Evolutionary conservation across 1,140 invertebrate genomes (phyloP).

Genomic region (Meloidogyne exigua): DNA sequence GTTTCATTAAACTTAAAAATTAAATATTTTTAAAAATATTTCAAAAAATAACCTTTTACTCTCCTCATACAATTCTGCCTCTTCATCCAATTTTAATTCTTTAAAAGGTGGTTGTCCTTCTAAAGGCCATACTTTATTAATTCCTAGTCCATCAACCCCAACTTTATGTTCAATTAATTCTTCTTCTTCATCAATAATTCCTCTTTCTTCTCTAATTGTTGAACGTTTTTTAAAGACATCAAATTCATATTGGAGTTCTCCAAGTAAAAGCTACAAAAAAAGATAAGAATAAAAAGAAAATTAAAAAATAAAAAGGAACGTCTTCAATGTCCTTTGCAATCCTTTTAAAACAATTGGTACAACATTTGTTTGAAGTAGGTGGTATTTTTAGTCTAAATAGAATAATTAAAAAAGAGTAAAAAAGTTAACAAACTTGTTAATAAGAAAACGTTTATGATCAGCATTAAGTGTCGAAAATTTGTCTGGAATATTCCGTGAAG

Average conservation of each 20-base stretch:
- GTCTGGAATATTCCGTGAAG: slow-evolving; percentile 35
- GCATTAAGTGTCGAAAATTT: slow-evolving; percentile 28
- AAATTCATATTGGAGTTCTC: slow-evolving; percentile 28
- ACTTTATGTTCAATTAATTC: slow-evolving; percentile 15
- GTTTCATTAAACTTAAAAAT: slow-evolving; percentile 2
- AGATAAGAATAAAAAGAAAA: neutral
- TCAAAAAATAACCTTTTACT: neutral
- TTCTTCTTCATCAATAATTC: slow-evolving; percentile 14
- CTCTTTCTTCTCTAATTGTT: neutral
- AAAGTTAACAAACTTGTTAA: slow-evolving; percentile 20
- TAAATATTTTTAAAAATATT: neutral
- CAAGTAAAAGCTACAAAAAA: slow-evolving; percentile 31
- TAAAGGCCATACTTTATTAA: slow-evolving; percentile 16
- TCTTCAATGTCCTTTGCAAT: slow-evolving; percentile 40
- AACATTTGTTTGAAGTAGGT: slow-evolving; percentile 35
- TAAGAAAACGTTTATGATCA: slow-evolving; percentile 38
- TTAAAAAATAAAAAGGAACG: slow-evolving; percentile 2
- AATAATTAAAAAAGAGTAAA: neutral
- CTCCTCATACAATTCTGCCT: neutral
- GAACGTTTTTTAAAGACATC: slow-evolving; percentile 22
- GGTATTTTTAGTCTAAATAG: slow-evolving; percentile 28
- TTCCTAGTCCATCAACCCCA: slow-evolving; percentile 8
- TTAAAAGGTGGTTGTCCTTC: slow-evolving; percentile 26
- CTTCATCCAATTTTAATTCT: slow-evolving; percentile 36
- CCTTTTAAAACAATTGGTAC: slow-evolving; percentile 35